Evolutionary conservation across 1,140 invertebrate genomes (phyloP).

Genomic region (Cydia fagiglandana): DNA sequence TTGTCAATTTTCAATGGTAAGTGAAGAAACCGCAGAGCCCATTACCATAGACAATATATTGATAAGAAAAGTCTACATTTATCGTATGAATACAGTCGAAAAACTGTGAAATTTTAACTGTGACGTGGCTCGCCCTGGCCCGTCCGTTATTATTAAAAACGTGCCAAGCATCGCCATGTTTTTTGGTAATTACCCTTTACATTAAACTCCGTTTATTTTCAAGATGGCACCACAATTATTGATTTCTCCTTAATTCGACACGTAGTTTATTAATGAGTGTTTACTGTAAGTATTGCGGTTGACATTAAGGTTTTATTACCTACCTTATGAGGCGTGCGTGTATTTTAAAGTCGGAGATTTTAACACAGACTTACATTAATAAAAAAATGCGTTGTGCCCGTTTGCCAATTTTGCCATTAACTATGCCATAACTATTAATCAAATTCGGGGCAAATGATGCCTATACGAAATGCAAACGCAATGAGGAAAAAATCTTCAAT

Average conservation of each 20-base stretch:
- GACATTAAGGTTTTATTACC: neutral
- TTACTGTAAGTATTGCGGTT: conserved; percentile 1
- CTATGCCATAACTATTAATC: no score
- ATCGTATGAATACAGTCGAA: no score
- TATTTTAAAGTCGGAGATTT: neutral
- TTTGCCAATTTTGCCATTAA: no score
- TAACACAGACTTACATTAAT: no score
- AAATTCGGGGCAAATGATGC: no score
- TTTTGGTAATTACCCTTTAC: conserved; percentile 23
- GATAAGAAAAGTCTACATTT: no score
- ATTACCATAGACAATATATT: no score
- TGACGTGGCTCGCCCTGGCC: neutral
- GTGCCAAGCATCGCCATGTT: neutral
- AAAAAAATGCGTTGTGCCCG: no score
- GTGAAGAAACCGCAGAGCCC: no score
- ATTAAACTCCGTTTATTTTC: conserved; percentile 12
- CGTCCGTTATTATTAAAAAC: neutral
- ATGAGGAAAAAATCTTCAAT: neutral
- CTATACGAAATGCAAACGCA: no score
- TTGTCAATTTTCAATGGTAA: no score
- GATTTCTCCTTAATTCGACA: conserved; percentile 29
- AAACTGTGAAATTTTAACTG: neutral
- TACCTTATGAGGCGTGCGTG: neutral
- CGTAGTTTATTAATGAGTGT: conserved; percentile 21
- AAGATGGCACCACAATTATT: conserved; percentile 26